These are phyloP conservation scores for Karalla daura DNA, from an alignment of 2,797 vertebrate genomes.

Conservation along the genomic window DNA sequence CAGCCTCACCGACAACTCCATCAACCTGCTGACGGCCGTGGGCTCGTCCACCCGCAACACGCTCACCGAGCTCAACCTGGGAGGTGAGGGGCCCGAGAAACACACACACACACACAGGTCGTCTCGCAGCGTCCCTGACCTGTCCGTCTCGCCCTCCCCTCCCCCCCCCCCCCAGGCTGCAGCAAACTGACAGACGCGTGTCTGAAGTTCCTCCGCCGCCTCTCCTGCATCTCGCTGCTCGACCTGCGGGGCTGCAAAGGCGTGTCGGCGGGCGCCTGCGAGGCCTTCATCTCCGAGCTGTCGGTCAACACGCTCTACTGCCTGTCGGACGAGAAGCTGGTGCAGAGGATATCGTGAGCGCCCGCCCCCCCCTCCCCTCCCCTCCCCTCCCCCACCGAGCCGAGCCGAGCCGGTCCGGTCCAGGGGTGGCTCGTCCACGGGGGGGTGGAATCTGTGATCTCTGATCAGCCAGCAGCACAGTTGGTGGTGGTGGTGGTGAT, in stretches of 20 bases:
- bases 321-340: conserved; percentile 97
- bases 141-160: conserved; percentile 12
- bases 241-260: conserved; percentile 96
- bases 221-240: conserved; percentile 92
- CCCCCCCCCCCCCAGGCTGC: conserved; percentile 86
- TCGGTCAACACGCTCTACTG: conserved; percentile 98
- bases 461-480: conserved; percentile 36
- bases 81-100: conserved; percentile 81
- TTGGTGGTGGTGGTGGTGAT: no score
- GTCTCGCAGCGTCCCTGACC: not conserved
- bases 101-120: not conserved
- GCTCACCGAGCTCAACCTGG: conserved; percentile 94
- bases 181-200: conserved; percentile 95
- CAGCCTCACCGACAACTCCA: conserved; percentile 93
- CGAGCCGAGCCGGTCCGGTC: no score
- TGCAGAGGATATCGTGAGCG: conserved; percentile 96
- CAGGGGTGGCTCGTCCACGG: no score
- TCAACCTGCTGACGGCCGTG: conserved; percentile 96
- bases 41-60: conserved; percentile 97
- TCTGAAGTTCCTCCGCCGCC: conserved; percentile 92
- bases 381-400: no score
- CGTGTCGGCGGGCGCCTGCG: conserved; percentile 94
- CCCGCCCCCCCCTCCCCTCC: conserved; percentile 24
- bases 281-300: conserved; percentile 97
- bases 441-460: no score